A percentile compares a stretch with the other conserved stretches of the same genome.
Evolutionary conservation across 2,113 vertebrate species (phyloP).

Genomic region (Mohoua ochrocephala): DNA sequence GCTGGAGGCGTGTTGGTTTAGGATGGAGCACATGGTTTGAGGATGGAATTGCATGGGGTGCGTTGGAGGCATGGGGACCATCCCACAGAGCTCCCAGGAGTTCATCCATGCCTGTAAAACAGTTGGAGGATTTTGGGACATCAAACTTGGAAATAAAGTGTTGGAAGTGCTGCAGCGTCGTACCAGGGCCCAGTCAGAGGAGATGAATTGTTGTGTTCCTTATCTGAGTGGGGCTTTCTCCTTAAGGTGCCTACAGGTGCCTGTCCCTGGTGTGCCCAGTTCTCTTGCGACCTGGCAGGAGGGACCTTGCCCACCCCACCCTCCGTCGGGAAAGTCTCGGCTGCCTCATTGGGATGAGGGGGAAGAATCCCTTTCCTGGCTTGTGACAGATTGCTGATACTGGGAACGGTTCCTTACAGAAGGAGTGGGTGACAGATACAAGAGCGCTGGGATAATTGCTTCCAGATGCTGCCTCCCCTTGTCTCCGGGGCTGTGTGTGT

Average conservation of each 20-base stretch:
- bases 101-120: neutral
- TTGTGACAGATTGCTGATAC: neutral
- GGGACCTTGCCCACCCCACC: neutral
- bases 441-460: neutral
- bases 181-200: accelerated
- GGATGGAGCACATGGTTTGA: neutral
- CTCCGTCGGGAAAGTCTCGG: neutral
- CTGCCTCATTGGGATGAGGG: neutral
- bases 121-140: neutral
- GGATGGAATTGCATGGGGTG: neutral
- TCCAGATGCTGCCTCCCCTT: slow-evolving; percentile 5
- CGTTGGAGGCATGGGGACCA: neutral
- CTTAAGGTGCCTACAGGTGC: neutral
- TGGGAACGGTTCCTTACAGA: neutral
- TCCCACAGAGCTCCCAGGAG: neutral
- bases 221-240: neutral
- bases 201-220: neutral
- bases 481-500: neutral
- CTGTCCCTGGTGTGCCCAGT: neutral
- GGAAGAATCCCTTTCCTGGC: neutral
- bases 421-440: slow-evolving; percentile 9
- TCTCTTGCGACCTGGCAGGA: neutral
- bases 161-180: neutral
- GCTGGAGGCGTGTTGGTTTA: neutral
- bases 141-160: neutral